These are phyloP conservation scores for Delichon dasypus DNA, from an alignment of 2,797 vertebrate species.

Conservation along the genomic window DNA sequence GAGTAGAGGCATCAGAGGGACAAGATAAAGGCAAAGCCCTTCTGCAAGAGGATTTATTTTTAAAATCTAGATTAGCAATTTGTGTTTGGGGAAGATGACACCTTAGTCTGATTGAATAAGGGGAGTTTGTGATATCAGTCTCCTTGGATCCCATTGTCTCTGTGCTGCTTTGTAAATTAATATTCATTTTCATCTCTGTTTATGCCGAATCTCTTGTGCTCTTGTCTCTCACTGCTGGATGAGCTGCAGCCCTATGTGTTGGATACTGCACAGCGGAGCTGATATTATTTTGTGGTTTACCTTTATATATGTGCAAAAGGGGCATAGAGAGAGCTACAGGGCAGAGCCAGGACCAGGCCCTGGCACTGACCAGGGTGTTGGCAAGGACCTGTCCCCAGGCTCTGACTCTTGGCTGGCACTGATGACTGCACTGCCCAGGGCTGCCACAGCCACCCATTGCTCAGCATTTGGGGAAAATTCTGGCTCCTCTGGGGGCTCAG, in stretches of 20 bases:
- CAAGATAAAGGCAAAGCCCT: slow-evolving; percentile 48
- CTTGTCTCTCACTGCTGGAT: background rate
- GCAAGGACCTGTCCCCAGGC: fast-evolving
- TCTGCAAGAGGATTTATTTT: slow-evolving; percentile 50
- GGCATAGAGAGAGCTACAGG: background rate
- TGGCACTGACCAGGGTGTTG: fast-evolving
- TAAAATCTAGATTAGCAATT: slow-evolving; percentile 43
- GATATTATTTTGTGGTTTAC: background rate
- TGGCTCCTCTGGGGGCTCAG: background rate
- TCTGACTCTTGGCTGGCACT: fast-evolving
- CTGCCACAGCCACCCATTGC: background rate
- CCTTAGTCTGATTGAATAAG: slow-evolving; percentile 48
- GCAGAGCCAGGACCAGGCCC: background rate
- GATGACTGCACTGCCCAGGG: background rate
- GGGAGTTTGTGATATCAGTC: slow-evolving; percentile 31
- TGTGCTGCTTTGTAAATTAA: slow-evolving; percentile 58
- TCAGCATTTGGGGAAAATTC: background rate
- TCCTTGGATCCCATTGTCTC: slow-evolving; percentile 55
- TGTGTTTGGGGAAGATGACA: slow-evolving; percentile 49
- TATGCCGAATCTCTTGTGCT: background rate
- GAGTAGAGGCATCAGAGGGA: slow-evolving; percentile 14
- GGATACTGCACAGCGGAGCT: background rate
- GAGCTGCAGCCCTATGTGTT: background rate
- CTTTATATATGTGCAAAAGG: background rate
- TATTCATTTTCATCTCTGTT: slow-evolving; percentile 32